phyloP scores from a whole-genome alignment of 53 echinoderm and acorn worm genomes.

The Crossaster papposus region DNA sequence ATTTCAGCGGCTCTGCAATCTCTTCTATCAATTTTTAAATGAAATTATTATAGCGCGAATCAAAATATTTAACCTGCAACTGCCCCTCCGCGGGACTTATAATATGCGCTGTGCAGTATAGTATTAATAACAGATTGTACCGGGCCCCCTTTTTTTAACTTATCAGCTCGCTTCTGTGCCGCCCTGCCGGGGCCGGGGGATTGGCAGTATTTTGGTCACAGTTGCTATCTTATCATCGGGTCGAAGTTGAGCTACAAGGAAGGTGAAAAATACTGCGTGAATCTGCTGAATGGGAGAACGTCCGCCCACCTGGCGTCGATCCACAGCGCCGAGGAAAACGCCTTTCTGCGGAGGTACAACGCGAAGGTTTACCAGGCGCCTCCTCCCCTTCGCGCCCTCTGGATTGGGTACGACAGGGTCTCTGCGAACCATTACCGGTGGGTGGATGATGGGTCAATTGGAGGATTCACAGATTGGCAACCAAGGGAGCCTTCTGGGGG shows the following conservation, averaged over 20 bases:
- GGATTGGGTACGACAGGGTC: neutral
- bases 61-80: too few species aligned
- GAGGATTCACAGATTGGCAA: neutral
- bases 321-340: neutral
- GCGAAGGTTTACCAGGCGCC: neutral
- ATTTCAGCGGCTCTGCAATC: too few species aligned
- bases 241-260: neutral
- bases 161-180: neutral
- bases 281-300: neutral
- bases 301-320: constrained; percentile 7
- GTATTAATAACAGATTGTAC: too few species aligned
- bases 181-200: neutral
- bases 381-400: neutral
- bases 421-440: neutral
- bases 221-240: neutral
- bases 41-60: too few species aligned
- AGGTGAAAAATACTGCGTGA: neutral
- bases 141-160: neutral
- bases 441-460: neutral
- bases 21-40: too few species aligned
- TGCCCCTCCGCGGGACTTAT: too few species aligned
- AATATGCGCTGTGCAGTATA: too few species aligned
- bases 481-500: neutral
- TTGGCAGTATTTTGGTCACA: neutral
- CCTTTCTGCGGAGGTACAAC: neutral